These are phyloP conservation scores for Cataglyphis hispanica DNA, from an alignment of 1,140 invertebrate species.

Conservation along the genomic window DNA sequence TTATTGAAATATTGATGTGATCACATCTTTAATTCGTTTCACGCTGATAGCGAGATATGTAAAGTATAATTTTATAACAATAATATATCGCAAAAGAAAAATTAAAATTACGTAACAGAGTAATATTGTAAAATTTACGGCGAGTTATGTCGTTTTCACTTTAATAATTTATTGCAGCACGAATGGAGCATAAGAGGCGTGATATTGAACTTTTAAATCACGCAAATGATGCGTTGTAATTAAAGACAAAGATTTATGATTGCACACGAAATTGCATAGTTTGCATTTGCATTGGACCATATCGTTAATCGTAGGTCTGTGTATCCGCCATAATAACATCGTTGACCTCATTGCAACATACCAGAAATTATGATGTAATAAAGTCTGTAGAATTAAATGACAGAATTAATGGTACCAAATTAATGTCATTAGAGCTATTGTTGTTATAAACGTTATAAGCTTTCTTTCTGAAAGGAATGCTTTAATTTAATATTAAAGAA, in stretches of 20 bases:
- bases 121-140: constrained; percentile 1
- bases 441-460: neutral
- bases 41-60: neutral
- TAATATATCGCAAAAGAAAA: neutral
- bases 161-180: constrained; percentile 45
- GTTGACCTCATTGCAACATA: constrained; percentile 11
- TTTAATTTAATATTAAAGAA: neutral
- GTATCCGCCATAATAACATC: constrained; percentile 31
- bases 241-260: constrained; percentile 52
- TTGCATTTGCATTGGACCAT: constrained; percentile 24
- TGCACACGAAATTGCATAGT: constrained; percentile 20
- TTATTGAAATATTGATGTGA: neutral
- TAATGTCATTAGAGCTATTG: neutral
- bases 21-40: neutral
- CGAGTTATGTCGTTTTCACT: constrained; percentile 28
- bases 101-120: neutral
- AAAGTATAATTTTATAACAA: neutral
- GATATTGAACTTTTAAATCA: constrained; percentile 45
- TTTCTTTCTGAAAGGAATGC: neutral
- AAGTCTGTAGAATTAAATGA: constrained; percentile 31
- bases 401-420: neutral
- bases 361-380: neutral
- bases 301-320: neutral
- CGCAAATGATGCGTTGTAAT: constrained; percentile 52
- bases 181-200: neutral